A percentile compares a stretch with the other conserved stretches of the same genome.
phyloP scores from a whole-genome alignment of 2,797 vertebrate genomes.

The Phaenicophaeus curvirostris region DNA sequence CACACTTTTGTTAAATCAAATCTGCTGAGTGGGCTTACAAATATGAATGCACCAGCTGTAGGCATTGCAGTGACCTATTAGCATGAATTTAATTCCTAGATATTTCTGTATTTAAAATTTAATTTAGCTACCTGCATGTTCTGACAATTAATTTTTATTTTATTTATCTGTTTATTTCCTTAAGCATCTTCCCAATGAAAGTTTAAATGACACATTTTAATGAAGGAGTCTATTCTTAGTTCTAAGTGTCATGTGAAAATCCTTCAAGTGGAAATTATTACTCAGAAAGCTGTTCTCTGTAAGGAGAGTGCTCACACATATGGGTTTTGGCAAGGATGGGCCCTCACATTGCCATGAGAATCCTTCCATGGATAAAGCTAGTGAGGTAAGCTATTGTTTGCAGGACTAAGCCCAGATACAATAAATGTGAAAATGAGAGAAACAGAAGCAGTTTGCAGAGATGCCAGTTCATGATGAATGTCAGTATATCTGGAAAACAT shows the following conservation, averaged over 20 bases:
- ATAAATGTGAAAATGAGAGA: not conserved
- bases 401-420: not conserved
- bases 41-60: conserved; percentile 34
- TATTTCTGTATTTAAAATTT: conserved; percentile 43
- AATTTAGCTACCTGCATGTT: not conserved
- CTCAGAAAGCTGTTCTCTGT: not conserved
- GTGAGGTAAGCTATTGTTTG: not conserved
- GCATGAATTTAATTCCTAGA: conserved; percentile 56
- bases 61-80: conserved; percentile 31
- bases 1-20: conserved; percentile 15
- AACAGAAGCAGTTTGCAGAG: not conserved
- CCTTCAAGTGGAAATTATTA: not conserved
- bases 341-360: not conserved
- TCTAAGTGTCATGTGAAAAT: not conserved
- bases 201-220: not conserved
- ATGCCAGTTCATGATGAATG: not conserved
- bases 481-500: not conserved
- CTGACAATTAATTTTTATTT: conserved; percentile 3
- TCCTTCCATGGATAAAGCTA: not conserved
- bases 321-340: not conserved
- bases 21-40: conserved; percentile 10
- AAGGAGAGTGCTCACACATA: not conserved
- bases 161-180: conserved; percentile 1
- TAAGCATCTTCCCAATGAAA: not conserved
- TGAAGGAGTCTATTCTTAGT: not conserved